Conservation (phyloP, 37 sponge, comb jelly and placozoan species). For the Axinella damicornis region DNA sequence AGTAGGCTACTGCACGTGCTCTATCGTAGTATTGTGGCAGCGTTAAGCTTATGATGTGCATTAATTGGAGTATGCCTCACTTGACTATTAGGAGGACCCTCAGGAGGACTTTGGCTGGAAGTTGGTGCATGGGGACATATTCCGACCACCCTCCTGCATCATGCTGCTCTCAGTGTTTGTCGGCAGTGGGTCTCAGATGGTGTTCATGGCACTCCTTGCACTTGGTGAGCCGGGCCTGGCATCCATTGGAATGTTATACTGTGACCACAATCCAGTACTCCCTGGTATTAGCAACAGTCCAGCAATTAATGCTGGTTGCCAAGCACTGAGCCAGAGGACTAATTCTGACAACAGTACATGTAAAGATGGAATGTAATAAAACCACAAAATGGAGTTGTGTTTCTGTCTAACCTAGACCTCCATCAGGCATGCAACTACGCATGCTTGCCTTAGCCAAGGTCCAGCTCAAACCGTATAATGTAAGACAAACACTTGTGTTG, state of each 20-base stretch:
- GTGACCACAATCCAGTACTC: background rate
- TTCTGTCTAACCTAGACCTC: too few relatives aligned
- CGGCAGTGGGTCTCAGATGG: slow-evolving; percentile 91
- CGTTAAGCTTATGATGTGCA: background rate
- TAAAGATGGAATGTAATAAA: too few relatives aligned
- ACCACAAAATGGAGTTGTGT: too few relatives aligned
- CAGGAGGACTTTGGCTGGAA: slow-evolving; percentile 99
- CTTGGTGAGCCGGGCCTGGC: slow-evolving; percentile 59
- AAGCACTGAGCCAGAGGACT: too few relatives aligned
- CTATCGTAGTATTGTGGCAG: background rate
- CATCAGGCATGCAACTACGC: too few relatives aligned
- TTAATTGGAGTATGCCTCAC: background rate
- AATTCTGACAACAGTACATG: too few relatives aligned
- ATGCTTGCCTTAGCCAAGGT: too few relatives aligned
- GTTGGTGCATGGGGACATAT: slow-evolving; percentile 99
- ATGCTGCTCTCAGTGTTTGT: slow-evolving; percentile 94
- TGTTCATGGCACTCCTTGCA: slow-evolving; percentile 81
- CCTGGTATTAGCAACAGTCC: background rate
- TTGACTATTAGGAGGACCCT: slow-evolving; percentile 84
- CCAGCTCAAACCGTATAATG: too few relatives aligned
- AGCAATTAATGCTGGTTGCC: too few relatives aligned
- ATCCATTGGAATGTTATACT: background rate
- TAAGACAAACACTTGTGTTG: too few relatives aligned
- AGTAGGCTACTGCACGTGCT: too few relatives aligned
- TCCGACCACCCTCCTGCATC: slow-evolving; percentile 90